Conservation (phyloP, 2,888 invertebrate species). For the Tetanocera ferruginea region DNA sequence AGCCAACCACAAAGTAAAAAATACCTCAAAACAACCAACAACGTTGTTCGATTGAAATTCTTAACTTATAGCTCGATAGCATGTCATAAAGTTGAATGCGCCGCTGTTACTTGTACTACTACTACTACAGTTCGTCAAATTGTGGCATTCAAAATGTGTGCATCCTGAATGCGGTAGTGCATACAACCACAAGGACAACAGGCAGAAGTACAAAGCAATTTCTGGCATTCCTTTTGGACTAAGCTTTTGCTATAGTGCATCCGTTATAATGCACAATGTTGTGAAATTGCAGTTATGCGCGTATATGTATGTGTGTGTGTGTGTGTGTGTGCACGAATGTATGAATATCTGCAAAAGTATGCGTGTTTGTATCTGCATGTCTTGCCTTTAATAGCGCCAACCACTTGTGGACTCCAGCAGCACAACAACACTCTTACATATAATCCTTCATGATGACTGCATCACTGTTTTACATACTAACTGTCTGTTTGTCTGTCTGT, state of each 20-base stretch:
- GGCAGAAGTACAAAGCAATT: slow-evolving; percentile 12
- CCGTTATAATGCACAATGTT: slow-evolving; percentile 14
- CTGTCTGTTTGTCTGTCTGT: not conserved
- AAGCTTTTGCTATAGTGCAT: slow-evolving; percentile 19
- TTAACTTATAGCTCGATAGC: not conserved
- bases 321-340: too few species aligned
- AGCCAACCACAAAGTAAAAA: too few species aligned
- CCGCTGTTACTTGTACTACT: too few species aligned
- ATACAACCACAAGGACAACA: slow-evolving; percentile 15
- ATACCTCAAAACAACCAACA: too few species aligned
- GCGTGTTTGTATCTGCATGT: not conserved
- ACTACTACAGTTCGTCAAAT: not conserved
- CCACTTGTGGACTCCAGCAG: slow-evolving; percentile 18
- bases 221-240: slow-evolving; percentile 3
- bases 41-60: too few species aligned
- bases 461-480: too few species aligned
- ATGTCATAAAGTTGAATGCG: not conserved
- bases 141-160: slow-evolving; percentile 13
- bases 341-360: not conserved
- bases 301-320: not conserved
- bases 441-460: not conserved
- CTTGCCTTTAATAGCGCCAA: not conserved
- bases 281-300: not conserved
- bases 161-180: not conserved
- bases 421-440: not conserved